Conservation (phyloP, 2,888 invertebrate species). For the Hofmannophila pseudospretella region DNA sequence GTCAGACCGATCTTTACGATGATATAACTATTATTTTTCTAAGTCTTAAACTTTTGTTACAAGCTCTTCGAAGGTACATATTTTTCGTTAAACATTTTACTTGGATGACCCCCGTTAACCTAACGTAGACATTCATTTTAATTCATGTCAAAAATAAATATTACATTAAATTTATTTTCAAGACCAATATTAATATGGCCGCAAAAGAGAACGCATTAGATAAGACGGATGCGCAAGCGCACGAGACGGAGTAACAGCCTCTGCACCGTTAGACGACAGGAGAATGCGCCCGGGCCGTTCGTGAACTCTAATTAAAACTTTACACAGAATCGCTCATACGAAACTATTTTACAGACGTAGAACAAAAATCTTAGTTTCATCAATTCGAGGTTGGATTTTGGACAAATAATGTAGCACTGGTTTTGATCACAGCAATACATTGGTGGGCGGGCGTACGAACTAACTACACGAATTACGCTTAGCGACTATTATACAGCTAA, state of each 20-base stretch:
- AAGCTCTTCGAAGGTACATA: too few relatives aligned
- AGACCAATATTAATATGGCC: too few relatives aligned
- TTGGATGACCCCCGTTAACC: too few relatives aligned
- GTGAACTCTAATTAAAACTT: constrained; percentile 3
- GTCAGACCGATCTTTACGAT: too few relatives aligned
- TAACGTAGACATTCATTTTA: too few relatives aligned
- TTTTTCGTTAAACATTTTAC: too few relatives aligned
- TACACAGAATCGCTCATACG: constrained; percentile 1
- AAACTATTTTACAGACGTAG: constrained; percentile 3
- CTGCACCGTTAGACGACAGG: constrained; percentile 10
- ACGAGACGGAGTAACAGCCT: constrained; percentile 5
- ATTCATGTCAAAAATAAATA: too few relatives aligned
- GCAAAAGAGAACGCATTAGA: neutral
- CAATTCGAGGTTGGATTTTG: neutral
- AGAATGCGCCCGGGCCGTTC: neutral
- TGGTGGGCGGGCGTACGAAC: constrained; percentile 48
- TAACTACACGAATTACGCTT: too few relatives aligned
- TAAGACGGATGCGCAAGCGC: constrained; percentile 3
- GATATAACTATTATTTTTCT: too few relatives aligned
- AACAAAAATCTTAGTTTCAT: neutral
- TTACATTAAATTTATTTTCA: too few relatives aligned
- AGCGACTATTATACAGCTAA: constrained; percentile 53
- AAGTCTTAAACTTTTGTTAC: too few relatives aligned
- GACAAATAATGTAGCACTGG: constrained; percentile 15
- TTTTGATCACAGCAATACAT: constrained; percentile 35